Base-by-base conservation (phyloP, 2,113 vertebrate genomes). In the Zosterops borbonicus region DNA sequence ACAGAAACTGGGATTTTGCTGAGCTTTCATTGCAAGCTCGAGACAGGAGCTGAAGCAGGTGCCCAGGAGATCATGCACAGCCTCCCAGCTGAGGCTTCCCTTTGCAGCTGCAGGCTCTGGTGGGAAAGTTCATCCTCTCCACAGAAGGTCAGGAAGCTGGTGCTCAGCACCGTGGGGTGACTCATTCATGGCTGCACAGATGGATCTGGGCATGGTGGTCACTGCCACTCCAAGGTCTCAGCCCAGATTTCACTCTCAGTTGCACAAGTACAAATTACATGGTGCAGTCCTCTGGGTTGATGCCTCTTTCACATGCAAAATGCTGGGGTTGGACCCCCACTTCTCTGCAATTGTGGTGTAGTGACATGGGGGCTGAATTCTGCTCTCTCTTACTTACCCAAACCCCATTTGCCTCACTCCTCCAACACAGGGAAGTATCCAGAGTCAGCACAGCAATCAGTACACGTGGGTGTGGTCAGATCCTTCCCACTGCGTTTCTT, bases 281-380 rank as follows among this genome's bases (percentile, higher is more conserved):
- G 14, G 33, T 35, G 65, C 25, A 64, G 23, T 41, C 39, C 17
- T 80, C 47, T 60, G 55, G 17, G 8, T 4, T 87, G 50, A 13
- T 28, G 25, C 11, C 33, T 42, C 31, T 59, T 83, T 39, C 21
- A 2, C 15, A 8, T 10, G 15, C 21, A 44, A 52, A 79, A 37
- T 9, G 11, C 52, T 49, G 47, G 16, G 18, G 14, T 23, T 69
- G 27, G 18, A 52, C 4, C 3, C 22, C 21, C 15, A 7, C 3
- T 58, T 58, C 37, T 58, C 31, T 52, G 27, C 35, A 50, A 28
- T 5, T 59, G 12, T 46, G 14, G 12, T 69, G 14, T 35, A 74
- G 58, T 0, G 0, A 53, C 5, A 4, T 2, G 1, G 33, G 33
- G 49, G 6, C 70, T 79, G 35, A 90, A 83, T 90, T 71, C 35